Evolutionary conservation across 2,113 vertebrate genomes (phyloP).

Genomic region (Casuarius casuarius): DNA sequence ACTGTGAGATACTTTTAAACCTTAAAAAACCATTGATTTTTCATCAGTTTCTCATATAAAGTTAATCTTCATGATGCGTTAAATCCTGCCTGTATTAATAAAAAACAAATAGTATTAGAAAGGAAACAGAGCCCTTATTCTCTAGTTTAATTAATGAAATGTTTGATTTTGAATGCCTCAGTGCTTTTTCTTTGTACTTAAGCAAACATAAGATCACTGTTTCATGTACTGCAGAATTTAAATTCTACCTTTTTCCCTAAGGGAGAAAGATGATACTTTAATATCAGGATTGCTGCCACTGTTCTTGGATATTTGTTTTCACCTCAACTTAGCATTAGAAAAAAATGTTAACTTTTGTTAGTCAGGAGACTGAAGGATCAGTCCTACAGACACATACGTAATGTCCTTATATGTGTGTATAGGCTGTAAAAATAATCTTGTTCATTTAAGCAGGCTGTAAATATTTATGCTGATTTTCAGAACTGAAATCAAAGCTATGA

Average conservation of each 20-base stretch:
- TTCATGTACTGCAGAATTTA: constrained; percentile 52
- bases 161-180: constrained; percentile 78
- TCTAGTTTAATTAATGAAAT: constrained; percentile 78
- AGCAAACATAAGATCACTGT: constrained; percentile 60
- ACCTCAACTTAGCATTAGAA: not conserved
- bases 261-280: not conserved
- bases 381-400: not conserved
- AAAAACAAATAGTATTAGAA: constrained; percentile 74
- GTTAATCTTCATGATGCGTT: constrained; percentile 59
- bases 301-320: not conserved
- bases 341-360: not conserved
- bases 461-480: not conserved
- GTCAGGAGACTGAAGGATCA: not conserved
- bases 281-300: not conserved
- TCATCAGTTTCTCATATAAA: constrained; percentile 52
- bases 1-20: constrained; percentile 18
- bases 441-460: not conserved
- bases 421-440: not conserved
- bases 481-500: not conserved
- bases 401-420: not conserved
- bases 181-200: constrained; percentile 70
- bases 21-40: constrained; percentile 19
- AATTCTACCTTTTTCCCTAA: not conserved
- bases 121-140: constrained; percentile 41
- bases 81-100: constrained; percentile 73